phyloP scores from a whole-genome alignment of 2,797 vertebrate genomes.

The Centropyge bicolor region DNA sequence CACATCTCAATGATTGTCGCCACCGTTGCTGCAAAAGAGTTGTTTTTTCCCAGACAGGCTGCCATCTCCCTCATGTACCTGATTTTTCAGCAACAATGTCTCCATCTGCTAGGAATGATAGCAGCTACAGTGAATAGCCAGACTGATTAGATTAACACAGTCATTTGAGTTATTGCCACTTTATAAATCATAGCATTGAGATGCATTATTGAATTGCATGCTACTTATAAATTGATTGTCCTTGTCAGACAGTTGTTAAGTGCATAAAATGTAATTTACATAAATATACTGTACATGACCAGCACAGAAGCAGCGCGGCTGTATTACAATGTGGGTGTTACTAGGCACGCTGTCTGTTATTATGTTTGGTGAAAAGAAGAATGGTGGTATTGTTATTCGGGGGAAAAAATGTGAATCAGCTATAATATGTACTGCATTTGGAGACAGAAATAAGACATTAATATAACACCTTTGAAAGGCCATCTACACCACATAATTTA shows the following conservation, averaged over 20 bases:
- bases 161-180: slow-evolving; percentile 48
- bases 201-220: slow-evolving; percentile 28
- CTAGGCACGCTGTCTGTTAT: slow-evolving; percentile 14
- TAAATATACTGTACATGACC: slow-evolving; percentile 32
- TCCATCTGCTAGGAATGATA: slow-evolving; percentile 24
- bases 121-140: slow-evolving; percentile 27
- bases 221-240: slow-evolving; percentile 43
- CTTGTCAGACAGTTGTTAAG: slow-evolving; percentile 37
- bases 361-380: neutral
- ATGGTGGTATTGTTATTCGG: slow-evolving; percentile 2
- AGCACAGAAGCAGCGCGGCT: slow-evolving; percentile 16
- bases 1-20: slow-evolving; percentile 4
- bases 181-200: slow-evolving; percentile 34
- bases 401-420: neutral
- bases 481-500: neutral
- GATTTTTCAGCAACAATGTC: slow-evolving; percentile 16
- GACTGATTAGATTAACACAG: slow-evolving; percentile 44
- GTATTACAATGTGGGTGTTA: slow-evolving; percentile 36
- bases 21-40: neutral
- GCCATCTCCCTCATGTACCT: slow-evolving; percentile 12
- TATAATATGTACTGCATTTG: neutral
- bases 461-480: neutral
- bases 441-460: neutral
- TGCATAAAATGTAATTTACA: slow-evolving; percentile 52
- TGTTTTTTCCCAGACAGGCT: slow-evolving; percentile 25